A percentile compares a stretch with the other conserved stretches of the same genome.
These are phyloP conservation scores for Nesidiocoris tenuis DNA, from an alignment of 2,888 invertebrate species.

Conservation along the genomic window DNA sequence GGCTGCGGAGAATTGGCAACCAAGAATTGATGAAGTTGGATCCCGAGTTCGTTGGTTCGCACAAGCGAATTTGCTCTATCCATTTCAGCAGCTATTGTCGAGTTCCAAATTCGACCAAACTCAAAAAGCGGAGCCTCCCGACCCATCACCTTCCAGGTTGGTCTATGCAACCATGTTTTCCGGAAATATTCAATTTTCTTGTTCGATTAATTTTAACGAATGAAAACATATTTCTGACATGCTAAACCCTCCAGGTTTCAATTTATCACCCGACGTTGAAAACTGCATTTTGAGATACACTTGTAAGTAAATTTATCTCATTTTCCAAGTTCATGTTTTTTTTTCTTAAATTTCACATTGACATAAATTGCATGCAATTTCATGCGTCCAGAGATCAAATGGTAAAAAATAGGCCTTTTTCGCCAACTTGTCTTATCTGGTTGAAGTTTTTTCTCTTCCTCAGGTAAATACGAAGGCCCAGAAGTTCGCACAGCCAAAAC, in stretches of 20 bases:
- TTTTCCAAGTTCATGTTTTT: too few relatives aligned
- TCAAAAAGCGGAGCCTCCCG: conserved; percentile 36
- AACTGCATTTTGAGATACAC: conserved; percentile 23
- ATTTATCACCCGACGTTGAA: background rate
- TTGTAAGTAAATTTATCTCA: too few relatives aligned
- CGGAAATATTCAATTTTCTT: background rate
- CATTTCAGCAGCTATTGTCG: conserved; percentile 31
- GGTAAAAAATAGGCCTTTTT: too few relatives aligned
- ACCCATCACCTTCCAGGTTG: conserved; percentile 32
- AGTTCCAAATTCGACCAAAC: conserved; percentile 29
- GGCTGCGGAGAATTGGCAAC: conserved; percentile 31
- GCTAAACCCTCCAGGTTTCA: conserved; percentile 1
- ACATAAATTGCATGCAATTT: background rate
- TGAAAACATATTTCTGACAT: background rate
- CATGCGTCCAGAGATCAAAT: background rate
- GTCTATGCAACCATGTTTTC: background rate
- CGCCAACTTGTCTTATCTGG: too few relatives aligned
- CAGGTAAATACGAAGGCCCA: too few relatives aligned
- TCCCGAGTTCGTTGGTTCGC: conserved; percentile 21
- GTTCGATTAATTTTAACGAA: background rate
- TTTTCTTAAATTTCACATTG: background rate
- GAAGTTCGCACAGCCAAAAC: too few relatives aligned
- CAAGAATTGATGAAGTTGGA: conserved; percentile 9
- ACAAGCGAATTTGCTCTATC: conserved; percentile 22
- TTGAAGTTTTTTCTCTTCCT: too few relatives aligned